Percentiles rank a stretch among this genome's conserved stretches.
Conservation (phyloP, 2,113 vertebrate species). For the Plecotus auritus region DNA sequence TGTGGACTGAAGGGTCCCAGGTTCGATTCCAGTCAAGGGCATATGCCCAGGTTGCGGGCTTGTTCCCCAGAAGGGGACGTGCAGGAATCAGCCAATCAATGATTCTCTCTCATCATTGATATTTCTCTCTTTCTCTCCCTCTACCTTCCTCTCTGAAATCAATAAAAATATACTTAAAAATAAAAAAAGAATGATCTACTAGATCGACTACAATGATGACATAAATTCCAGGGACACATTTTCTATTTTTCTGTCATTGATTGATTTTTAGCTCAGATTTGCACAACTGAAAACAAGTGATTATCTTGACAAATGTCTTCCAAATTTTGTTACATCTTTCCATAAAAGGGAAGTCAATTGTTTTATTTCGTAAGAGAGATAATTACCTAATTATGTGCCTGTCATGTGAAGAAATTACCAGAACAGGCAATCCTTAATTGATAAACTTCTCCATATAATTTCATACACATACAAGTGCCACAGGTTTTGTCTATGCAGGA, state of each 20-base stretch:
- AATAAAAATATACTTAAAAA: no score
- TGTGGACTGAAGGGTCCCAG: no score
- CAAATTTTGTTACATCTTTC: not conserved
- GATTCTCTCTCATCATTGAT: no score
- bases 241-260: not conserved
- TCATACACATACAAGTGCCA: not conserved
- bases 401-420: not conserved
- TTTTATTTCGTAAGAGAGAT: conserved; percentile 23
- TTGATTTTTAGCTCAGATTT: not conserved
- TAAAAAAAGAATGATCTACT: not conserved
- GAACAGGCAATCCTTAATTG: not conserved
- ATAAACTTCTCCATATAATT: not conserved
- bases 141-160: no score
- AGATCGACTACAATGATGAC: not conserved
- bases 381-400: conserved; percentile 20
- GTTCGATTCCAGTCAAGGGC: no score
- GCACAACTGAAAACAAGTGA: not conserved
- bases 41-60: no score
- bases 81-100: no score
- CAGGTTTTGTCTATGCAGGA: not conserved
- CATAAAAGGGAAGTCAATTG: not conserved
- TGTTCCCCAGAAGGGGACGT: no score
- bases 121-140: no score
- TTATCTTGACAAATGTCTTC: not conserved
- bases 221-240: not conserved